These are phyloP conservation scores for Oreotrochilus melanogaster DNA, from an alignment of 2,113 vertebrate genomes.

Conservation along the genomic window DNA sequence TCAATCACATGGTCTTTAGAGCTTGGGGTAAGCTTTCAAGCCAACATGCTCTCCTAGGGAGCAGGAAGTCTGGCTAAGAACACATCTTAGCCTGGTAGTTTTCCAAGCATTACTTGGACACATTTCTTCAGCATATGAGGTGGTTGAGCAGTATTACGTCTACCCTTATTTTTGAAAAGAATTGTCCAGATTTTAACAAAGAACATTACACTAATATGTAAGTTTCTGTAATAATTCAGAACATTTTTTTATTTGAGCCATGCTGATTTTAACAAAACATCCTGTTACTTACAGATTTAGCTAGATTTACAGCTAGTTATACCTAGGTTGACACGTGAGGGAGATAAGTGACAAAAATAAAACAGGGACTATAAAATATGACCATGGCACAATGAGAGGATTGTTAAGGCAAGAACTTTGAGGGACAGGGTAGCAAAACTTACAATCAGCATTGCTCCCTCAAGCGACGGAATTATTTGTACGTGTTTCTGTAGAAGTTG, in stretches of 20 bases:
- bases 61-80: background rate
- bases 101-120: background rate
- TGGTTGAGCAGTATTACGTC: background rate
- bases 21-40: background rate
- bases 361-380: background rate
- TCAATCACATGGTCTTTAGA: background rate
- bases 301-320: background rate
- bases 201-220: accelerated
- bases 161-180: background rate
- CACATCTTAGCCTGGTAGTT: background rate
- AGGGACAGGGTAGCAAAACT: background rate
- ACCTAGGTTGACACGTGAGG: background rate
- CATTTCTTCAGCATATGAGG: background rate
- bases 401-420: background rate
- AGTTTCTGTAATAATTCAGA: background rate
- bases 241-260: background rate
- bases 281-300: background rate
- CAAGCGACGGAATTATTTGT: background rate
- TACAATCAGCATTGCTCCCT: background rate
- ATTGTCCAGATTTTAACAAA: background rate
- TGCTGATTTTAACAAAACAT: background rate
- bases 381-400: background rate
- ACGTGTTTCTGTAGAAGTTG: background rate
- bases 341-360: background rate
- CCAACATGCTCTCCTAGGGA: background rate